Base-by-base conservation (phyloP, 2,797 vertebrate species). In the Rousettus madagascariensis region DNA sequence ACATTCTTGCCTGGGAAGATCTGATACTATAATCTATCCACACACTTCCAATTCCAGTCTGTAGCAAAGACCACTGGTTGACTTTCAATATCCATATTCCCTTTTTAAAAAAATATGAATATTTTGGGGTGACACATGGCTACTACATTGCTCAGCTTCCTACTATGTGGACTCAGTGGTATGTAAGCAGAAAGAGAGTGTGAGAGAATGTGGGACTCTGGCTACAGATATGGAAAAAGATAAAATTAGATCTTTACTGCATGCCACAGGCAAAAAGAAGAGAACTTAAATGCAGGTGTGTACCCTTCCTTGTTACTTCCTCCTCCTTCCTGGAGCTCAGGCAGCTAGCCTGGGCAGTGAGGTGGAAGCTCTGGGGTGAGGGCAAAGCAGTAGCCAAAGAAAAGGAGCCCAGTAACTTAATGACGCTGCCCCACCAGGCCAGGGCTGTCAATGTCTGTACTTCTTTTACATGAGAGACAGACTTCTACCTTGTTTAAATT, bases 121-220 rank as follows among this genome's bases (percentile, higher is more conserved):
- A 49, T 66, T 93, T 26, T 30, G 19, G 16, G 24, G 26, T 68
- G n/a, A 65, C 20, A 8, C 24, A 30, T 4, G 22, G 30, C 53
- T 57, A 55, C 63, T 86, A 28, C 63, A 69, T 16, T 72, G 36
- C 49, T 59, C 71, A 84, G 55, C 33, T 26, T 84, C 78, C 46
- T 0, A 0, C 79, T 5, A 2, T 0, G 0, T 5, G 28, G 43
- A 46, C 87, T 69, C 41, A 30, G 28, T 22, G 46, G 26, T 5
- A 15, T 19, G 9, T 16, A 33, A 41, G 36, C 49, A 72, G n/a
- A 49, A 80, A 87, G 63, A 33, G 66, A 3, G 61, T 0, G 8
- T 2, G 2, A 41, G 41, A 3, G 38, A 38, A 3, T 38, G 38
- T 38, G 38, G 30, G 17, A 55, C 20, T 49, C 53, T 24, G 49